These are phyloP conservation scores for Oxytorus armatus DNA, from an alignment of 2,888 invertebrate species.

Conservation along the genomic window DNA sequence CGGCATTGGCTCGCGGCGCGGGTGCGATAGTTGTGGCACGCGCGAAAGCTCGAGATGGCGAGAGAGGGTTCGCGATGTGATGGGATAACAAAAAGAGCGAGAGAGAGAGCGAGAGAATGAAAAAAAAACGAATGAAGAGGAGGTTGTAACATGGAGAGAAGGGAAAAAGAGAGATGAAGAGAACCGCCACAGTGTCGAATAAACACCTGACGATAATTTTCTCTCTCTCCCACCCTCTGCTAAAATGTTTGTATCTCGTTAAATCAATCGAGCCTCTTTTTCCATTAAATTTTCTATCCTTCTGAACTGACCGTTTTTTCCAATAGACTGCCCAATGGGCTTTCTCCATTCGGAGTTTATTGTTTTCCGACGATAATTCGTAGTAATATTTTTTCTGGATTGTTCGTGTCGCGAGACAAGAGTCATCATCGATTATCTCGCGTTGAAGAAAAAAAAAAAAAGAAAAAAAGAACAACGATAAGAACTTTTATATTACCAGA, in stretches of 20 bases:
- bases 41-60: constrained; percentile 53
- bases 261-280: constrained; percentile 61
- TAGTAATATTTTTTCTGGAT: not conserved
- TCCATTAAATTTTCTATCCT: constrained; percentile 60
- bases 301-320: constrained; percentile 16
- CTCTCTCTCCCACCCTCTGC: constrained; percentile 34
- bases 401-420: not conserved
- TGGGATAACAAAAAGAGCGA: constrained; percentile 57
- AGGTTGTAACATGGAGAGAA: constrained; percentile 24
- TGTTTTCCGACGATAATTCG: constrained; percentile 9
- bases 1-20: constrained; percentile 68
- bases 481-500: constrained; percentile 44
- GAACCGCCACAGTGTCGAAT: constrained; percentile 16
- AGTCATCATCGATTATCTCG: constrained; percentile 41
- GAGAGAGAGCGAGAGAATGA: constrained; percentile 27
- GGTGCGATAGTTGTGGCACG: constrained; percentile 64
- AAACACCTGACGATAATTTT: constrained; percentile 29
- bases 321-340: constrained; percentile 8
- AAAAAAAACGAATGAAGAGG: constrained; percentile 28
- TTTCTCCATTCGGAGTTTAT: constrained; percentile 17
- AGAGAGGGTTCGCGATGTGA: constrained; percentile 57
- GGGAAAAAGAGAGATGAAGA: not conserved
- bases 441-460: not conserved
- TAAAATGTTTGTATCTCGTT: constrained; percentile 69
- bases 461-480: constrained; percentile 6